Evolutionary conservation across 1,140 invertebrate species (phyloP).

Genomic region (Luehdorfia chinensis): DNA sequence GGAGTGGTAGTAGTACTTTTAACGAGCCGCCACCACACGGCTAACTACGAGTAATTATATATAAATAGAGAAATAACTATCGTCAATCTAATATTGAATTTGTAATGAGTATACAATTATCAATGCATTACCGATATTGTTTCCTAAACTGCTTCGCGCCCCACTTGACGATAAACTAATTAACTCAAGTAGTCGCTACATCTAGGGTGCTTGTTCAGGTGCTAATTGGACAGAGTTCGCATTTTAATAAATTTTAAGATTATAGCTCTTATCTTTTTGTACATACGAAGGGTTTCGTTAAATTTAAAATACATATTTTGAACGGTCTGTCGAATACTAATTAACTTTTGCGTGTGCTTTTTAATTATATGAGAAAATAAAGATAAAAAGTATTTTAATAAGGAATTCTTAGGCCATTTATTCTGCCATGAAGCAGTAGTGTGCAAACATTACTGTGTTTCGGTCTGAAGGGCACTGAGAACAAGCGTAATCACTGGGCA

Average conservation of each 20-base stretch:
- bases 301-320: background rate
- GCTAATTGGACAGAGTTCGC: slow-evolving; percentile 7
- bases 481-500: too few species aligned
- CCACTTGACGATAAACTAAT: slow-evolving; percentile 49
- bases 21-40: too few species aligned
- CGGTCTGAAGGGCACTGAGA: too few species aligned
- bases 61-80: too few species aligned
- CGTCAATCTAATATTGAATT: too few species aligned
- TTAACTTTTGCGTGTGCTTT: background rate
- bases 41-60: too few species aligned
- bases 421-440: too few species aligned
- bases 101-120: slow-evolving; percentile 49
- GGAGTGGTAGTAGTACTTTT: too few species aligned
- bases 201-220: background rate
- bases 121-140: slow-evolving; percentile 44
- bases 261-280: slow-evolving; percentile 5
- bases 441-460: too few species aligned
- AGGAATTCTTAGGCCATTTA: too few species aligned
- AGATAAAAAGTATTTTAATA: too few species aligned
- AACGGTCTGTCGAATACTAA: background rate
- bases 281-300: background rate
- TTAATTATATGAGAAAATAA: too few species aligned
- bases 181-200: slow-evolving; percentile 24
- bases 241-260: slow-evolving; percentile 10
- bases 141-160: slow-evolving; percentile 48